Conservation (phyloP, 2,888 invertebrate genomes). For the Epirrhoe tristata region DNA sequence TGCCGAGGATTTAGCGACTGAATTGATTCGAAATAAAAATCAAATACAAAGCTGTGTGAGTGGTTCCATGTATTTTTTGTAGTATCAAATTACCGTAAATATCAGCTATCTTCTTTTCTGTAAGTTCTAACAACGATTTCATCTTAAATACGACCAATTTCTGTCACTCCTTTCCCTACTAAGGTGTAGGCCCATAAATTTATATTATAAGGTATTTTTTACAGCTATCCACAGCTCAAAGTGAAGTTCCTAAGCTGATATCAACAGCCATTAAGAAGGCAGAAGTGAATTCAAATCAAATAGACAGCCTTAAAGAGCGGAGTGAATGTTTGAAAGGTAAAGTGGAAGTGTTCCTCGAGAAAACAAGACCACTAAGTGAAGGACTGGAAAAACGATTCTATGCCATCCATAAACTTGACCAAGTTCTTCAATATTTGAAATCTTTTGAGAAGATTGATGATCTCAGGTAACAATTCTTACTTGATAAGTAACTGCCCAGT, state of each 20-base stretch:
- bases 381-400: conserved; percentile 77
- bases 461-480: conserved; percentile 82
- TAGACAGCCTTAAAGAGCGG: conserved; percentile 75
- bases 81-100: neutral
- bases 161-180: no score
- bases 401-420: conserved; percentile 82
- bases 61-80: conserved; percentile 24
- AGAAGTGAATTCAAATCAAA: conserved; percentile 82
- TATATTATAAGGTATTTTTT: conserved; percentile 40
- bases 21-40: conserved; percentile 59
- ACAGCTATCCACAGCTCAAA: conserved; percentile 87
- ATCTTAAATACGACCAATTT: no score
- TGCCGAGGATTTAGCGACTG: conserved; percentile 62
- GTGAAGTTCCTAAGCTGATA: conserved; percentile 87
- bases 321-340: conserved; percentile 73
- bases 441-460: conserved; percentile 90
- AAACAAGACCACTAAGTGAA: conserved; percentile 70
- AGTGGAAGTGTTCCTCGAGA: conserved; percentile 69
- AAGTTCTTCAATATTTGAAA: conserved; percentile 88
- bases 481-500: no score
- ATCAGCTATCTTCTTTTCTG: neutral
- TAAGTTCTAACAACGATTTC: neutral
- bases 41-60: conserved; percentile 67
- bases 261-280: conserved; percentile 87
- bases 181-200: no score